phyloP scores from a whole-genome alignment of 2,113 vertebrate species.

The Pithys albifrons region DNA sequence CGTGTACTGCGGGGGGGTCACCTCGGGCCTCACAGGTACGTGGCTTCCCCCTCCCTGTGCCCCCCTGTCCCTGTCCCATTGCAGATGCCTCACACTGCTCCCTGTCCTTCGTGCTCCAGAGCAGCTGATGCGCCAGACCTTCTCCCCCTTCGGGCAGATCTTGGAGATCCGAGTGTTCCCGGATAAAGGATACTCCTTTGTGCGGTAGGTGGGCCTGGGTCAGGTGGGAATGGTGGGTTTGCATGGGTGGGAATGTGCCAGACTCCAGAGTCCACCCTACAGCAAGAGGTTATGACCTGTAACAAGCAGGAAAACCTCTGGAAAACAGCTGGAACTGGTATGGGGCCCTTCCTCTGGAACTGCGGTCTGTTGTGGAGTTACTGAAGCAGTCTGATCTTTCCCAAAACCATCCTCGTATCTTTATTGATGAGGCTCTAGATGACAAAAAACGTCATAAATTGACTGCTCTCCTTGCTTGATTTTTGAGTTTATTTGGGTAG shows the following conservation, averaged over 20 bases:
- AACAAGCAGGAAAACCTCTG: rapidly evolving
- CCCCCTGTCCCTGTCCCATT: rapidly evolving
- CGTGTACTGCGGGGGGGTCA: constrained; percentile 95
- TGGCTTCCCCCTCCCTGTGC: too few relatives aligned
- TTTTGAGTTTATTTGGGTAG: rapidly evolving
- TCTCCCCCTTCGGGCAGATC: constrained; percentile 96
- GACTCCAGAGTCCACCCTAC: rapidly evolving
- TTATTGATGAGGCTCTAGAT: too few relatives aligned
- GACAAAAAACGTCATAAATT: not conserved
- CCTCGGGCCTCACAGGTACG: constrained; percentile 91
- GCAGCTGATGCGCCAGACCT: constrained; percentile 98
- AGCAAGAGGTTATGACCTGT: not conserved
- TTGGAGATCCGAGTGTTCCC: constrained; percentile 98
- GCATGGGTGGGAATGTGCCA: rapidly evolving
- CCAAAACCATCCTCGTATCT: not conserved
- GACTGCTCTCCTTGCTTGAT: not conserved
- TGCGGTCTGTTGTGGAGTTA: rapidly evolving
- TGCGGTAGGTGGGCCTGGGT: constrained; percentile 79
- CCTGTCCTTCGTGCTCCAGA: constrained; percentile 75
- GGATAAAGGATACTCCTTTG: constrained; percentile 97
- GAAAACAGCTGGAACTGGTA: not conserved
- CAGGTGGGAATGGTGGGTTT: not conserved
- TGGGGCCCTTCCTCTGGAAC: rapidly evolving
- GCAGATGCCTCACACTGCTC: not conserved
- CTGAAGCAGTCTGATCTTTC: not conserved